Evolutionary conservation across 1,140 invertebrate genomes (phyloP), one percentile per base, ranked within the genome.

Genomic region (Amphibalanus amphitrite): DNA sequence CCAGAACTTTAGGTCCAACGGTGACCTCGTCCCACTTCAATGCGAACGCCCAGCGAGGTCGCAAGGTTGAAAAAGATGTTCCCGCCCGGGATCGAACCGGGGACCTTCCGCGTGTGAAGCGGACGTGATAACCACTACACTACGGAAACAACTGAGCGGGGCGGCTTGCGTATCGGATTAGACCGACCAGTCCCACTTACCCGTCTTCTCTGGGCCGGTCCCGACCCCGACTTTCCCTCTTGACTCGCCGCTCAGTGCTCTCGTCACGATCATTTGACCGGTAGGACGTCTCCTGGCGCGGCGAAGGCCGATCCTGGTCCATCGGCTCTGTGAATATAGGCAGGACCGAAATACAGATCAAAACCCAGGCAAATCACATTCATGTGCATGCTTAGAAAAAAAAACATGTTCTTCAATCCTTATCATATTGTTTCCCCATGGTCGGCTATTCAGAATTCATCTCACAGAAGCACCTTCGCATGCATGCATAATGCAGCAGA

Each of bases 31-130:
- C 38, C 38, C 6, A 17, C 17, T 6, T 17, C 38, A 17, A 6
- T 38, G 17, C 6, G 38, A 38, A 8, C 38, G 38, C 6, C 38
- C 6, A 38, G 38, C 38, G 38, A 20, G 47, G 10, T 23, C 1
- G 13, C 13, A 59, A 23, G 23, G 47, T 59, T 59, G 10, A 38
- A 38, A 38, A 38, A 4, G 4, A 38, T 84, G 82, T 83, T 84
- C 83, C 82, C 82, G 82, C 82, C 83, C 83, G 83, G 83, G 82
- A 82, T 84, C 82, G 83, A 84, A 84, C 83, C 82, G 82, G 82
- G 83, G 83, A 82, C 83, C 83, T 84, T 84, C 82, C 81, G 83
- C 82, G 82, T 84, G 83, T 84, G 82, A 84, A 80, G 83, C 83
- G 82, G 82, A 84, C 83, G 83, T 84, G 83, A 84, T 84, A 84